Evolutionary conservation across 2,888 invertebrate species (phyloP).

Genomic region (Escarpia spicata): DNA sequence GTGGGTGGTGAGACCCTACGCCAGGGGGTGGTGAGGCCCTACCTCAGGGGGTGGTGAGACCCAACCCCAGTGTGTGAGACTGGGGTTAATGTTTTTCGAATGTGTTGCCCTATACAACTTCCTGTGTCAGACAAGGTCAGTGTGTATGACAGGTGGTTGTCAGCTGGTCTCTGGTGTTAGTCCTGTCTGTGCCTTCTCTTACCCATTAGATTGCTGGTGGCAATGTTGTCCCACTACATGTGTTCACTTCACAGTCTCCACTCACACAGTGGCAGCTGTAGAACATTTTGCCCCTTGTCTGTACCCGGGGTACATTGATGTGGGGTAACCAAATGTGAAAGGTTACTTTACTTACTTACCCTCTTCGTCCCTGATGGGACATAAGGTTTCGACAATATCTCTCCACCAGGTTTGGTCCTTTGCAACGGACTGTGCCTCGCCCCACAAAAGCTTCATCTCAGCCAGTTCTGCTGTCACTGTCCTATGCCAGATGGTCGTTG

Average conservation of each 20-base stretch:
- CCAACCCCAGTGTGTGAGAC: no score
- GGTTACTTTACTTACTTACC: not conserved
- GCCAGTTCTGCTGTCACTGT: no score
- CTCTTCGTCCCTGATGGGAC: no score
- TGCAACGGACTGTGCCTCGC: no score
- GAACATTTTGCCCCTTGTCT: not conserved
- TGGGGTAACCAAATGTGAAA: not conserved
- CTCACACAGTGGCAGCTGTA: not conserved
- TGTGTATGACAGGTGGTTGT: not conserved
- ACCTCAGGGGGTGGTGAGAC: not conserved
- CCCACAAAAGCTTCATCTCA: no score
- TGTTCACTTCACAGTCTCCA: no score
- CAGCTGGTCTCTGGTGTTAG: not conserved
- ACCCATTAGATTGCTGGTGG: not conserved
- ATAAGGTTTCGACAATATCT: no score
- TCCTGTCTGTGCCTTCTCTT: not conserved
- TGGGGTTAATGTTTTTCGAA: no score
- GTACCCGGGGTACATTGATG: not conserved
- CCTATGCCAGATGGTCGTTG: no score
- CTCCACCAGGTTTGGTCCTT: no score
- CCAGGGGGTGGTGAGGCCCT: not conserved
- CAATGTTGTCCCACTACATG: not conserved
- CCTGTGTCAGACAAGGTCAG: not conserved
- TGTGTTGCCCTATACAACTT: no score
- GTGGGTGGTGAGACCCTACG: not conserved